These are phyloP conservation scores for Sipha flava DNA, from an alignment of 1,140 invertebrate species.

Conservation along the genomic window DNA sequence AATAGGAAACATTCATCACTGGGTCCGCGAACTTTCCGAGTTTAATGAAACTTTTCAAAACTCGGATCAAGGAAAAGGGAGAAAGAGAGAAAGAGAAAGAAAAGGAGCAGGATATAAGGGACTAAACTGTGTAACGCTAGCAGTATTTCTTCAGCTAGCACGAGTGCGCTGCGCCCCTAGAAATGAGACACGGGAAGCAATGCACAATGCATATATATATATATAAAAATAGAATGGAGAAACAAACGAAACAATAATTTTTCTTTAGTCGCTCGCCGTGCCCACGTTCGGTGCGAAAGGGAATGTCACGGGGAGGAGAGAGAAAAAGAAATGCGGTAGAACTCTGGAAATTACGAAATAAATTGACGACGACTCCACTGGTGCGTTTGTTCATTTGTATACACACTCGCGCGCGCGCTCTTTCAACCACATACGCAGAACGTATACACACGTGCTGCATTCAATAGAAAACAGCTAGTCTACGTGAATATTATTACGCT, in stretches of 20 bases:
- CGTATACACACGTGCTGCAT: too few species aligned
- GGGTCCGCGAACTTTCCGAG: conserved; percentile 1
- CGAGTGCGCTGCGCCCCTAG: not conserved
- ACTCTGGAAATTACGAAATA: not conserved
- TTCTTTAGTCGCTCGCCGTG: too few species aligned
- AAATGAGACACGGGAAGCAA: not conserved
- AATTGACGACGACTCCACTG: not conserved
- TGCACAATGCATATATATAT: not conserved
- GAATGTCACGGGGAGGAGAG: not conserved
- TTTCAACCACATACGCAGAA: too few species aligned
- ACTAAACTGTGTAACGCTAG: not conserved
- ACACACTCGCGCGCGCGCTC: not conserved
- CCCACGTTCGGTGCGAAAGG: too few species aligned
- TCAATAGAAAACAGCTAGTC: not conserved
- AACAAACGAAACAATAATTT: not conserved
- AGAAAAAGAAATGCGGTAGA: not conserved
- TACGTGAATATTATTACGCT: not conserved
- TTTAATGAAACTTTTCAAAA: conserved; percentile 28
- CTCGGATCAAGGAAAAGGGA: not conserved
- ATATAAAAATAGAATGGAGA: not conserved
- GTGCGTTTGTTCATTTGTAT: too few species aligned
- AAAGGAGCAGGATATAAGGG: not conserved
- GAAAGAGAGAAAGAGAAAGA: not conserved
- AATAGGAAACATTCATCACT: conserved; percentile 31
- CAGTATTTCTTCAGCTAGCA: not conserved